Conservation (phyloP, 2,888 invertebrate species). For the Micoletzkya japonica region DNA sequence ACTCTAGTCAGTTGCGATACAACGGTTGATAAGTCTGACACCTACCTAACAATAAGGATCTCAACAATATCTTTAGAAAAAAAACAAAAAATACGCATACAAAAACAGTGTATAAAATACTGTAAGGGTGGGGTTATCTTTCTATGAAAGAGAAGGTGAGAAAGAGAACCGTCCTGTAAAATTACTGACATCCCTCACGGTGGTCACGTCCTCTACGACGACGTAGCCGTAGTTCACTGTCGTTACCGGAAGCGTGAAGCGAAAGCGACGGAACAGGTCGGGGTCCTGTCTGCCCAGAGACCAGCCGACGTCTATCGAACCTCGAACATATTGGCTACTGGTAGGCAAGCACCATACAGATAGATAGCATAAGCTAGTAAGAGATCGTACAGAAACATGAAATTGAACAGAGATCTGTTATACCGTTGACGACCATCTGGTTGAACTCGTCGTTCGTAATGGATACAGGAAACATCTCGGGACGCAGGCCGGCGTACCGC, state of each 20-base stretch:
- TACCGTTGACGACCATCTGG: constrained; percentile 4
- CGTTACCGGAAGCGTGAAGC: constrained; percentile 20
- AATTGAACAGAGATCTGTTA: background rate
- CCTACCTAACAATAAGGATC: no score
- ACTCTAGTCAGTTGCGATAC: no score
- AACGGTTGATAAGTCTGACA: no score
- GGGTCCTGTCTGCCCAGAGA: constrained; percentile 2
- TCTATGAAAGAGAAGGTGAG: no score
- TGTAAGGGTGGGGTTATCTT: no score
- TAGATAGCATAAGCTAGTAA: background rate
- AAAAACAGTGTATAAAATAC: no score
- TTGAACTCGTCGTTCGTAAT: constrained; percentile 5
- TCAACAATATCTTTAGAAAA: background rate
- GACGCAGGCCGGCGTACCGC: background rate
- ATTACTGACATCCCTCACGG: constrained; percentile 17
- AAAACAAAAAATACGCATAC: background rate
- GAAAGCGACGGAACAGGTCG: background rate
- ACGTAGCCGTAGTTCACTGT: constrained; percentile 11
- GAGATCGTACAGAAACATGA: background rate
- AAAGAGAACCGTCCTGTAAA: no score
- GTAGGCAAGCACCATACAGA: background rate
- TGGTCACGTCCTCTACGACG: background rate
- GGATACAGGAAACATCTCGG: background rate
- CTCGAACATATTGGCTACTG: no score
- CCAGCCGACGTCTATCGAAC: constrained; percentile 5